Conservation (phyloP, 2,888 invertebrate species). For the Stratiomys singularior region DNA sequence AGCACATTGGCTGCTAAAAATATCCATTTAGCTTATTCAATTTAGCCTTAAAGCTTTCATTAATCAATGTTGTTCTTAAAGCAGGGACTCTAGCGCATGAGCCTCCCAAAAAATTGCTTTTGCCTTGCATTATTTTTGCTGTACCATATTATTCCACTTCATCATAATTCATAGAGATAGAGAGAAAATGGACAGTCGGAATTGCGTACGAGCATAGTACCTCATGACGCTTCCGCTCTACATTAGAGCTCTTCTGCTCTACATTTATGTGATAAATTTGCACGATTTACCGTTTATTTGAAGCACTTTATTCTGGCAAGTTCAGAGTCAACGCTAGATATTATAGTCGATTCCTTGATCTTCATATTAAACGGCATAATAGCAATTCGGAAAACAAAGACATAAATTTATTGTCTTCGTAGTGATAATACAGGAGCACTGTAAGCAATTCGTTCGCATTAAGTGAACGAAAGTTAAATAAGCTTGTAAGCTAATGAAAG, state of each 20-base stretch:
- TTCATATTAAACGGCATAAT: slow-evolving; percentile 21
- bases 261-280: neutral
- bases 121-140: neutral
- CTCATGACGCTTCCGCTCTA: too few species aligned
- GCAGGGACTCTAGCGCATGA: neutral
- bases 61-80: neutral
- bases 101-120: neutral
- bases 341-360: slow-evolving; percentile 16
- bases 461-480: too few species aligned
- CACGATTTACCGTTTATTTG: neutral
- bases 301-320: slow-evolving; percentile 18
- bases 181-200: neutral
- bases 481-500: too few species aligned
- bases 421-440: neutral
- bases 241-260: neutral
- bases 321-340: neutral
- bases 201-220: too few species aligned
- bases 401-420: neutral
- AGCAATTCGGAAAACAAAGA: slow-evolving; percentile 21
- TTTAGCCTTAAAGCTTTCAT: too few species aligned
- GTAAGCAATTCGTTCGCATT: too few species aligned
- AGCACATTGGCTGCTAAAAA: too few species aligned
- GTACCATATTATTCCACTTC: neutral
- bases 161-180: slow-evolving; percentile 3
- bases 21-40: too few species aligned